Evolutionary conservation across 2,113 vertebrate genomes (phyloP).

Genomic region (Petaurus breviceps): DNA sequence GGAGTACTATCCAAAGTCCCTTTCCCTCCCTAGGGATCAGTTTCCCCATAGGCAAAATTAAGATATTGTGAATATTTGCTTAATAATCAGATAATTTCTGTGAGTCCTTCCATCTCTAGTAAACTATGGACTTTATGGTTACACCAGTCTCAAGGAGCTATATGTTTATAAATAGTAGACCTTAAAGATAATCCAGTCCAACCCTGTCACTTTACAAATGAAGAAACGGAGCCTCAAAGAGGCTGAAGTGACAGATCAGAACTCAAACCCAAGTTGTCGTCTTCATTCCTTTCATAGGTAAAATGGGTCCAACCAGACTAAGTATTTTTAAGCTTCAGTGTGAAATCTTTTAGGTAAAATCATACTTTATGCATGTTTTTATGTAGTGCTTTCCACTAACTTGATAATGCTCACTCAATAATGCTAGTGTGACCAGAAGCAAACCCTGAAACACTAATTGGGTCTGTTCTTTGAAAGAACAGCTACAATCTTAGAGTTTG

Average conservation of each 20-base stretch:
- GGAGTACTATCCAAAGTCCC: too few species aligned
- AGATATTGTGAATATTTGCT: background rate
- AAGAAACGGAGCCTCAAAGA: background rate
- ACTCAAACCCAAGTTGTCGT: background rate
- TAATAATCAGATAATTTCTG: background rate
- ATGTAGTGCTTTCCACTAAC: too few species aligned
- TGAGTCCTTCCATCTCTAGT: background rate
- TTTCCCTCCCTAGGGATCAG: too few species aligned
- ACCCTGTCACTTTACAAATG: background rate
- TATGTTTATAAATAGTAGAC: background rate
- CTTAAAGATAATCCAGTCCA: background rate
- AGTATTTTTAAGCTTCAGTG: background rate
- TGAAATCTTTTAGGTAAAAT: background rate
- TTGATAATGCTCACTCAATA: background rate
- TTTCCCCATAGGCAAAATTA: too few species aligned
- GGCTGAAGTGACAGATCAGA: background rate
- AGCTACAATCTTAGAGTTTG: background rate
- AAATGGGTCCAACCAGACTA: background rate
- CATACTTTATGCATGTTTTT: background rate
- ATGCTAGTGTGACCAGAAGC: background rate
- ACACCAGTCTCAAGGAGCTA: background rate
- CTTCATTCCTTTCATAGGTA: background rate
- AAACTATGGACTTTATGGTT: background rate
- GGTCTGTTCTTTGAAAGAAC: background rate
- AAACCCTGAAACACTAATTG: background rate